Evolutionary conservation across 1,140 invertebrate species (phyloP).

Genomic region (Ceratina calcarata): DNA sequence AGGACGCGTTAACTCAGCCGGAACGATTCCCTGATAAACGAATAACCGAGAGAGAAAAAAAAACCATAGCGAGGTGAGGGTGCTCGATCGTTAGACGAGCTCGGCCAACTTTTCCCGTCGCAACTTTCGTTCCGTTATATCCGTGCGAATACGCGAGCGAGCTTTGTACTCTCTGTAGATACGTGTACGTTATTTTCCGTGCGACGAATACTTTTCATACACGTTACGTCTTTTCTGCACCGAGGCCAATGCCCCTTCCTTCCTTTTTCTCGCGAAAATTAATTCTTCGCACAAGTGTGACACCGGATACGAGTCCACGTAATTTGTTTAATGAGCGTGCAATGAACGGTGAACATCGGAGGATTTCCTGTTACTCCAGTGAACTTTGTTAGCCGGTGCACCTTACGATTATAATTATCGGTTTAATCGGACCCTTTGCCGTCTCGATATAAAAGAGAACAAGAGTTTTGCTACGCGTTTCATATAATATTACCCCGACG

Average conservation of each 20-base stretch:
- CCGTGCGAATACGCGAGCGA: conserved; percentile 14
- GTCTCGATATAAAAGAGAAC: not conserved
- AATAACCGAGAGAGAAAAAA: too few species aligned
- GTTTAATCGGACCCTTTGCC: conserved; percentile 29
- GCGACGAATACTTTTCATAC: conserved; percentile 36
- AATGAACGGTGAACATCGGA: not conserved
- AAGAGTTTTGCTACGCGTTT: not conserved
- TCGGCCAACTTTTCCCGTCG: conserved; percentile 33
- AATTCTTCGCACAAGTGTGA: not conserved
- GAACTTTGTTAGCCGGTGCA: not conserved
- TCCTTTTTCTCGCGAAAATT: not conserved
- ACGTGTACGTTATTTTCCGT: conserved; percentile 21
- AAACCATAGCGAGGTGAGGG: not conserved
- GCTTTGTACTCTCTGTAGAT: not conserved
- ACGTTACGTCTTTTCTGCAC: not conserved
- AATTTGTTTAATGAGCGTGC: conserved; percentile 13
- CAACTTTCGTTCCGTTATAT: conserved; percentile 35
- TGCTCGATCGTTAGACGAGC: not conserved
- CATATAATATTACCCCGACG: too few species aligned
- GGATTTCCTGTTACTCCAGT: conserved; percentile 22
- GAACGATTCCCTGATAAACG: too few species aligned
- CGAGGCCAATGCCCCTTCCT: conserved; percentile 21
- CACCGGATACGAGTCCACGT: not conserved
- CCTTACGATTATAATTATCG: conserved; percentile 9
- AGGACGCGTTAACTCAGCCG: too few species aligned